Conservation (phyloP, 2,888 invertebrate genomes). For the Bembecia ichneumoniformis region DNA sequence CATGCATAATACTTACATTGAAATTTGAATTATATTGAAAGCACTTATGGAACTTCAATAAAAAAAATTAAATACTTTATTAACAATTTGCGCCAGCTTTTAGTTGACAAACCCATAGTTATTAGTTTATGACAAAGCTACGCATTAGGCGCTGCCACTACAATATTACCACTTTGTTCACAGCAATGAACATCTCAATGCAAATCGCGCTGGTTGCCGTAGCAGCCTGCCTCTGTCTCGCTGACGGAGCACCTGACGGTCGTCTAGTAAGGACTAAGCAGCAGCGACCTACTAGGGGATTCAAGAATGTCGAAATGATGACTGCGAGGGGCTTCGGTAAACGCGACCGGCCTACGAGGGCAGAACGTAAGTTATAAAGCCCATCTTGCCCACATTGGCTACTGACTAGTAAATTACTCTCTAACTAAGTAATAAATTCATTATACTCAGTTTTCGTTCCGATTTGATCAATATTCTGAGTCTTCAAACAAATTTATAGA, state of each 20-base stretch:
- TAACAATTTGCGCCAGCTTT: too few species aligned
- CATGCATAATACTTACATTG: too few species aligned
- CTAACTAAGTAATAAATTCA: too few species aligned
- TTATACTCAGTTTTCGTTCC: too few species aligned
- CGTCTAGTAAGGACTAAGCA: conserved; percentile 53
- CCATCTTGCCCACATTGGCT: too few species aligned
- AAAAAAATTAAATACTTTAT: too few species aligned
- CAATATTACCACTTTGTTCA: conserved; percentile 1
- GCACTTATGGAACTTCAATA: too few species aligned
- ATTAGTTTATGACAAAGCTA: not conserved
- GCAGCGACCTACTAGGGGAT: conserved; percentile 74
- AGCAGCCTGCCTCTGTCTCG: conserved; percentile 48
- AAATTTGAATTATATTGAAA: too few species aligned
- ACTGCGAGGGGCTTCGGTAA: conserved; percentile 78
- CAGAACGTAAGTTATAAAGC: conserved; percentile 49
- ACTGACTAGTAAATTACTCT: too few species aligned
- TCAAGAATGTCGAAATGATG: conserved; percentile 76
- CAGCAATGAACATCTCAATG: conserved; percentile 60
- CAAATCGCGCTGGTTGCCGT: conserved; percentile 47
- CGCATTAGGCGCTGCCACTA: not conserved
- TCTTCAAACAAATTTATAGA: too few species aligned
- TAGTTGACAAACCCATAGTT: too few species aligned
- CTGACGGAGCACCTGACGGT: conserved; percentile 46
- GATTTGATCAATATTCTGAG: too few species aligned
- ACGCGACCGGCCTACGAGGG: conserved; percentile 56